phyloP scores from a whole-genome alignment of 2,113 vertebrate species.

The Strigops habroptila region DNA sequence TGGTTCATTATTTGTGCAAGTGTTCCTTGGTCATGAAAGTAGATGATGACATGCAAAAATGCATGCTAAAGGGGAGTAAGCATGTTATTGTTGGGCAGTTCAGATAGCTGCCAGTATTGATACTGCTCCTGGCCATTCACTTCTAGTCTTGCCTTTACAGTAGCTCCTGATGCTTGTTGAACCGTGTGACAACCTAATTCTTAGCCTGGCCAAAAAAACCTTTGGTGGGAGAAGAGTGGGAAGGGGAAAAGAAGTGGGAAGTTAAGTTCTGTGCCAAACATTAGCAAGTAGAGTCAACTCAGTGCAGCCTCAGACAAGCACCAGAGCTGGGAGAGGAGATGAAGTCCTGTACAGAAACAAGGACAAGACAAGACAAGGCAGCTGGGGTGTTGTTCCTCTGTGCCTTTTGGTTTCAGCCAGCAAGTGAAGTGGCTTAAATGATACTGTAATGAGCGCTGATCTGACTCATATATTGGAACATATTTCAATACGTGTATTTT shows the following conservation, averaged over 20 bases:
- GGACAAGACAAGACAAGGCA: not conserved
- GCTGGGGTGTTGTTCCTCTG: not conserved
- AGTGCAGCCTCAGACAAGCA: not conserved
- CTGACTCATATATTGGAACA: not conserved
- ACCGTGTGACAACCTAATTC: not conserved
- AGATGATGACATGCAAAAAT: not conserved
- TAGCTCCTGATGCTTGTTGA: not conserved
- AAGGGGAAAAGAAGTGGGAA: not conserved
- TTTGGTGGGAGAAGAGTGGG: not conserved
- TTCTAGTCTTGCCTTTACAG: not conserved
- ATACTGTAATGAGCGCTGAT: not conserved
- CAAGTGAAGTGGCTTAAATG: not conserved
- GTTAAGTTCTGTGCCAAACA: not conserved
- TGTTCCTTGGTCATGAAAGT: not conserved
- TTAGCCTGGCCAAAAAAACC: not conserved
- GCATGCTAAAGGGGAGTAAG: not conserved
- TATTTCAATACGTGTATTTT: not conserved
- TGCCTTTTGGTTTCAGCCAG: not conserved
- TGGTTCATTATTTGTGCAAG: not conserved
- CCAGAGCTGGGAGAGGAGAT: not conserved
- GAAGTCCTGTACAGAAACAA: not conserved
- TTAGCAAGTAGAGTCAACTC: not conserved
- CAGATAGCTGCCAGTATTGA: not conserved
- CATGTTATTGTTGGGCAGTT: not conserved
- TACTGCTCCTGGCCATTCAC: not conserved